Conservation (phyloP, 2,888 invertebrate genomes). For the Ephialtes manifestator region DNA sequence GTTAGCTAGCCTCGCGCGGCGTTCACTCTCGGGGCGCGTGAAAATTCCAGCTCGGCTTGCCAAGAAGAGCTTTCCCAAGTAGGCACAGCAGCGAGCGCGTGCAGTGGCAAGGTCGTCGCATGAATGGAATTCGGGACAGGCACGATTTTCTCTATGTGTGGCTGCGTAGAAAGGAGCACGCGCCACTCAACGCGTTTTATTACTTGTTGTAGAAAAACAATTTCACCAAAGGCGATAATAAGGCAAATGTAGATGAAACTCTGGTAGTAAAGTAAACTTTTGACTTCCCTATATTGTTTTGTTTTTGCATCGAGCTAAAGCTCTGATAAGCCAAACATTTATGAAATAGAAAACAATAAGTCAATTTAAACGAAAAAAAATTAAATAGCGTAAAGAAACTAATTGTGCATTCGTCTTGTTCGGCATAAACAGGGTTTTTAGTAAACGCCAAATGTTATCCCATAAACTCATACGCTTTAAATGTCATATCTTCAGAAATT, state of each 20-base stretch:
- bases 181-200: slow-evolving; percentile 50
- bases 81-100: slow-evolving; percentile 53
- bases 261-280: not conserved
- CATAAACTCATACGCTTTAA: too few species aligned
- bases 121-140: slow-evolving; percentile 81
- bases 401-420: not conserved
- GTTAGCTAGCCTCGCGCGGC: slow-evolving; percentile 45
- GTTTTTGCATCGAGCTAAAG: not conserved
- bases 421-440: too few species aligned
- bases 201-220: slow-evolving; percentile 52
- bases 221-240: slow-evolving; percentile 33
- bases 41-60: slow-evolving; percentile 68
- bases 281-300: not conserved
- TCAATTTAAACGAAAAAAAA: not conserved
- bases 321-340: not conserved
- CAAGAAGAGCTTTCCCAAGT: slow-evolving; percentile 69
- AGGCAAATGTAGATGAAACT: not conserved
- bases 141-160: slow-evolving; percentile 62
- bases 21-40: slow-evolving; percentile 64
- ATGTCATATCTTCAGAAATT: too few species aligned
- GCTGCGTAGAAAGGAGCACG: slow-evolving; percentile 47
- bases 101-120: slow-evolving; percentile 77
- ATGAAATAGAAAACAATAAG: not conserved
- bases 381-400: not conserved
- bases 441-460: too few species aligned